Evolutionary conservation across 2,113 vertebrate species (phyloP), one percentile per base, ranked within the genome.

Genomic region (Ciconia stormi): DNA sequence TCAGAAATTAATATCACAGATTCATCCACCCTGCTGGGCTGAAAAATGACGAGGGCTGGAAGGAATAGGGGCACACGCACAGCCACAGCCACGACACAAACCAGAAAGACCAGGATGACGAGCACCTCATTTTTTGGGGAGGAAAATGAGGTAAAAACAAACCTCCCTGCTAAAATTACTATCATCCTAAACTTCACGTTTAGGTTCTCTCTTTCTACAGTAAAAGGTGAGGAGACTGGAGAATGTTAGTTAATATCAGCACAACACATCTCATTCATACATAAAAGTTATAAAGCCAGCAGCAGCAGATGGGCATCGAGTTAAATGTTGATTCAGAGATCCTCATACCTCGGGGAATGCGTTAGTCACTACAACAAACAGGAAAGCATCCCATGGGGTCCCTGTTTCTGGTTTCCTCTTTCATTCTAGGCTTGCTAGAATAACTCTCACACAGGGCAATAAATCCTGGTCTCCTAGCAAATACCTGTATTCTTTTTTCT

Each of bases 51-150:
- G 23, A 63, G 27, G 11, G 26, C 14, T 73, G n/a, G 42, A 44
- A 74, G 50, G 55, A 71, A 63, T 1, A 62, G 67, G 36, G 26
- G 3, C 27, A 17, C 27, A 23, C 1, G 0, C 22, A 13, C 0
- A 2, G 56, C 63, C 23, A 21, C 19, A 59, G 16, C n/a, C 13
- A 8, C 0, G 6, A 46, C 66, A 72, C 36, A 58, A 25, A 87
- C 10, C 12, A 56, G 67, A 78, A 50, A 32, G 66, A 47, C 13
- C 16, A 66, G 27, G 32, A 46, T 36, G 11, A 26, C 6, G 1
- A 19, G 16, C 16, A 49, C 13, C 17, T 78, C 6, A 3, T 42
- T 38, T 66, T 25, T 38, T 1, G 2, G 4, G 3, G 9, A 50
- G 25, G 18, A 17, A 58, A 76, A 71, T 8, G 4, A 6, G 12